phyloP scores from a whole-genome alignment of 2,113 vertebrate species.

The Grallaria varia region DNA sequence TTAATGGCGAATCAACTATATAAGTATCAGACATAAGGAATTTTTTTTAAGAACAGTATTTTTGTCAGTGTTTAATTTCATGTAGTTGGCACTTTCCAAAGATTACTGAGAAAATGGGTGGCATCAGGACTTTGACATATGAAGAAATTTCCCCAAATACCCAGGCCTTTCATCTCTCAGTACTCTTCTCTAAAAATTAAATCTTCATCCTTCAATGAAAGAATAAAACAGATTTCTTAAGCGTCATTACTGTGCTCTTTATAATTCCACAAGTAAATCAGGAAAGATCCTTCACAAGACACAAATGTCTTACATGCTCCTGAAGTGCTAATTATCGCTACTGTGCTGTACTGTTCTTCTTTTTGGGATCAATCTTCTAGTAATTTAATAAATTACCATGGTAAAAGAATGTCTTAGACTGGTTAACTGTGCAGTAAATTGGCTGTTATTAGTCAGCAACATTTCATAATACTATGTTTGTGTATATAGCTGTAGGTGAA shows the following conservation, averaged over 20 bases:
- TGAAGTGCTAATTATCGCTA: not conserved
- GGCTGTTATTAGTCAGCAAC: not conserved
- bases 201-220: not conserved
- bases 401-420: not conserved
- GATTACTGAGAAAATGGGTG: not conserved
- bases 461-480: not conserved
- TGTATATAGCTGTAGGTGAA: not conserved
- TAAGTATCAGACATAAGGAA: not conserved
- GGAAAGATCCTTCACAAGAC: not conserved
- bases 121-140: not conserved
- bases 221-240: not conserved
- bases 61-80: constrained; percentile 40
- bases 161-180: not conserved
- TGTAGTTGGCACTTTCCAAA: not conserved
- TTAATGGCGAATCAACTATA: not conserved
- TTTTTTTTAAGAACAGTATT: constrained; percentile 2
- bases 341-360: not conserved
- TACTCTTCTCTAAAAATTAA: not conserved
- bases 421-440: not conserved
- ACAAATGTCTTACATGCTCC: not conserved
- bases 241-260: not conserved
- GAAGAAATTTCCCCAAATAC: constrained; percentile 30
- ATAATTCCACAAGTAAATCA: not conserved
- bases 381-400: not conserved
- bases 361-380: not conserved